Conservation (phyloP, 2,797 vertebrate genomes). For the Platalea minor region DNA sequence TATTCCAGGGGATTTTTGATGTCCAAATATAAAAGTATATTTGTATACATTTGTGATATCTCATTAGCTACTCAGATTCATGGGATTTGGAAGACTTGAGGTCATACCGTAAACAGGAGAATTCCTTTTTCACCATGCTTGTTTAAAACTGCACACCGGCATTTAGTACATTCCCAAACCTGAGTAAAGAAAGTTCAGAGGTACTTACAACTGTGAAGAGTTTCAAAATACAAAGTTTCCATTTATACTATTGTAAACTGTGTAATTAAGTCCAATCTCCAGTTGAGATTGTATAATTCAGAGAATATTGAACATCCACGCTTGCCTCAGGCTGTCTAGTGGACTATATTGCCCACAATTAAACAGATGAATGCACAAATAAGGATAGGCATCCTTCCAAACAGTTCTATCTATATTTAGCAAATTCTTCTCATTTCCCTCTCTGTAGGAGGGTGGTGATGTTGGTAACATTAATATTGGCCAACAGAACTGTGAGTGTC, state of each 20-base stretch:
- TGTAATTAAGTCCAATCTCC: not conserved
- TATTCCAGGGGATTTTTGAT: not conserved
- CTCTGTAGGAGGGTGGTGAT: conserved; percentile 42
- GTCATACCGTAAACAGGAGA: not conserved
- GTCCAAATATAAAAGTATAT: not conserved
- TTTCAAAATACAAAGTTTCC: not conserved
- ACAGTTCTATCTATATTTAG: conserved; percentile 49
- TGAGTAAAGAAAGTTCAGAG: not conserved
- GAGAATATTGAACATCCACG: not conserved
- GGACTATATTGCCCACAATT: conserved; percentile 58
- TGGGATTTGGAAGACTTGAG: not conserved
- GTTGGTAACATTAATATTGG: not conserved
- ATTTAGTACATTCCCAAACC: not conserved
- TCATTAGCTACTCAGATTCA: not conserved
- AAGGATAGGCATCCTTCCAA: conserved; percentile 59
- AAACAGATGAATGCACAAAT: conserved; percentile 56
- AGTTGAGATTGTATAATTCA: not conserved
- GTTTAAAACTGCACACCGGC: not conserved
- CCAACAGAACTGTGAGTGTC: not conserved
- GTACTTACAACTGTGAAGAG: not conserved
- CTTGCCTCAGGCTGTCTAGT: conserved; percentile 11
- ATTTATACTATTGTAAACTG: not conserved
- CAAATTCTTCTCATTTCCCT: conserved; percentile 52
- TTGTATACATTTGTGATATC: not conserved
- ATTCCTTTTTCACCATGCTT: not conserved